Percentiles rank a stretch among this genome's conserved stretches.
Evolutionary conservation across 2,888 invertebrate species (phyloP).

Genomic region (Scaptomyza reducta): DNA sequence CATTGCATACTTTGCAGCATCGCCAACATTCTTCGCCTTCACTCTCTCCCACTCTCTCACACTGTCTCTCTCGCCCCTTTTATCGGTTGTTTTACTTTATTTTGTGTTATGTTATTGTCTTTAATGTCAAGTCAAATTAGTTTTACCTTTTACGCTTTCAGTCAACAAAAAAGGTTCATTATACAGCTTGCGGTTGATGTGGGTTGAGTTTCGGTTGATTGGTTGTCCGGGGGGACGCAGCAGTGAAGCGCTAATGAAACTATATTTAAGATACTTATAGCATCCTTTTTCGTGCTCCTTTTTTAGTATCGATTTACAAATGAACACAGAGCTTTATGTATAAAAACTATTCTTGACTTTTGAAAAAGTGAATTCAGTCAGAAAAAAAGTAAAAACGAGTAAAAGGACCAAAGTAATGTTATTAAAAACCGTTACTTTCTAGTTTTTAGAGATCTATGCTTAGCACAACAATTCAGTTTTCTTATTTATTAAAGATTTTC

Average conservation of each 20-base stretch:
- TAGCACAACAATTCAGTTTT: no score
- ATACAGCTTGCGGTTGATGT: not conserved
- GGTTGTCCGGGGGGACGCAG: no score
- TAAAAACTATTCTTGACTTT: not conserved
- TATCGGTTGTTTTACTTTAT: slow-evolving; percentile 4
- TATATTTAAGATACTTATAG: not conserved
- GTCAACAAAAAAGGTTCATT: slow-evolving; percentile 30
- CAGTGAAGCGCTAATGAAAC: not conserved
- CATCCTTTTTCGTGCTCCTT: not conserved
- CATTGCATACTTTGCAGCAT: slow-evolving; percentile 49
- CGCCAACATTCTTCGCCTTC: slow-evolving; percentile 9
- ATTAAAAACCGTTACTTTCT: no score
- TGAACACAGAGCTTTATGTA: not conserved
- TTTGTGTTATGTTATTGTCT: slow-evolving; percentile 21
- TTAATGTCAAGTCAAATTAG: slow-evolving; percentile 60
- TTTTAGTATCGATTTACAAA: not conserved
- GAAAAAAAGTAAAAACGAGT: not conserved
- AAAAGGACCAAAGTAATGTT: no score
- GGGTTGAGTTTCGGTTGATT: not conserved
- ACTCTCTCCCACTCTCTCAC: not conserved
- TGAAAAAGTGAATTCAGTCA: not conserved
- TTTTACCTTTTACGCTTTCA: slow-evolving; percentile 36
- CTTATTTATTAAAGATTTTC: no score
- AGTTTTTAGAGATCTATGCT: no score
- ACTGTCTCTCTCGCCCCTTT: not conserved